phyloP scores from a whole-genome alignment of 2,113 vertebrate genomes.

The Paralichthys olivaceus region DNA sequence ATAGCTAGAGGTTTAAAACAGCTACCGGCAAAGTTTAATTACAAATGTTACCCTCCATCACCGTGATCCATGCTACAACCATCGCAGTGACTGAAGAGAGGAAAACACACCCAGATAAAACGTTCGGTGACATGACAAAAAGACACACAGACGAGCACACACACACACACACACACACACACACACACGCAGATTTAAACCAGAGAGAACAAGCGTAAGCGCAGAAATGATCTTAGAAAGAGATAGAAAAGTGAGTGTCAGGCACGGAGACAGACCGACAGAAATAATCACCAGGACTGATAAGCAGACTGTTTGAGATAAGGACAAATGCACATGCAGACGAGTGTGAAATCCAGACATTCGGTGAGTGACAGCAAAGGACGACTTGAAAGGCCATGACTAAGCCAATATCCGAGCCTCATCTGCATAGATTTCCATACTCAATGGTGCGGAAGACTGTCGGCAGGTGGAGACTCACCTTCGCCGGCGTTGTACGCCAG shows the following conservation, averaged over 20 bases:
- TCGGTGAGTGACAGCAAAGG: slow-evolving; percentile 67
- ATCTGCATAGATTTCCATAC: slow-evolving; percentile 55
- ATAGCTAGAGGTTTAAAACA: slow-evolving; percentile 44
- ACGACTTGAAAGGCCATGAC: slow-evolving; percentile 66
- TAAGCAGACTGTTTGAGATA: slow-evolving; percentile 66
- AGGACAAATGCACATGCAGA: slow-evolving; percentile 65
- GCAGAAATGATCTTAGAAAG: slow-evolving; percentile 40
- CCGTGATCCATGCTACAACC: slow-evolving; percentile 81
- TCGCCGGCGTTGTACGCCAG: slow-evolving; percentile 92
- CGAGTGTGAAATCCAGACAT: slow-evolving; percentile 69
- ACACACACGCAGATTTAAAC: slow-evolving; percentile 10
- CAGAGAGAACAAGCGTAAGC: slow-evolving; percentile 26
- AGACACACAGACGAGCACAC: neutral
- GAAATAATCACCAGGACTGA: slow-evolving; percentile 58
- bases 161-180: neutral
- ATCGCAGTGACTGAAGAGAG: slow-evolving; percentile 75
- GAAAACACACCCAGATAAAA: slow-evolving; percentile 28
- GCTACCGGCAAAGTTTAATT: slow-evolving; percentile 49
- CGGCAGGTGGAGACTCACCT: slow-evolving; percentile 82
- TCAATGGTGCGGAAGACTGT: neutral
- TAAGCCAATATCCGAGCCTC: slow-evolving; percentile 44
- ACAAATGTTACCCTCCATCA: slow-evolving; percentile 80
- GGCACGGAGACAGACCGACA: slow-evolving; percentile 51
- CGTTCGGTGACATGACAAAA: neutral
- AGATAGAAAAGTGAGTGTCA: slow-evolving; percentile 44